phyloP scores from a whole-genome alignment of 2,888 invertebrate species.

The Endomychus coccineus region DNA sequence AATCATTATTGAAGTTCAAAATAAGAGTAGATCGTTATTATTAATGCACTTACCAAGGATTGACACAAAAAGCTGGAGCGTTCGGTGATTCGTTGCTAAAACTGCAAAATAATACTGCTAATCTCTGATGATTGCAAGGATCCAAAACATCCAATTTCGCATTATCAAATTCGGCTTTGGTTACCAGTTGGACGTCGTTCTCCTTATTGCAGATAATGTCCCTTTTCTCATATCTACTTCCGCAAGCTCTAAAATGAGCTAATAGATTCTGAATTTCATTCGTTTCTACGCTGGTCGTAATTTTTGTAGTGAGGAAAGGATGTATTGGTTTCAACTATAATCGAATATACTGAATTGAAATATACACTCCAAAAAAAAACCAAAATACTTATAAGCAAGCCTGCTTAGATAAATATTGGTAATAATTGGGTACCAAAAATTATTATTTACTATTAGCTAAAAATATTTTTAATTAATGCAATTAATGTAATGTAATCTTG shows the following conservation, averaged over 20 bases:
- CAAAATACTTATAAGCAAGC: background rate
- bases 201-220: slow-evolving; percentile 25
- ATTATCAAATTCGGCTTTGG: slow-evolving; percentile 28
- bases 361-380: background rate
- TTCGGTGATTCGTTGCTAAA: slow-evolving; percentile 68
- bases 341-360: too few species aligned
- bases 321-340: slow-evolving; percentile 51
- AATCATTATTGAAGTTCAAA: too few species aligned
- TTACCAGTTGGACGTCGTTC: slow-evolving; percentile 30
- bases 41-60: slow-evolving; percentile 78
- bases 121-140: slow-evolving; percentile 74
- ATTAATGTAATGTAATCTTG: too few species aligned
- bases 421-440: too few species aligned
- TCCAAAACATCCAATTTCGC: slow-evolving; percentile 61
- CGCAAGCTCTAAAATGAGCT: slow-evolving; percentile 81
- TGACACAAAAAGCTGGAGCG: slow-evolving; percentile 82
- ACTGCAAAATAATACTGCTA: slow-evolving; percentile 86
- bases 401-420: too few species aligned
- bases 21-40: background rate
- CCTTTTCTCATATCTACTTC: slow-evolving; percentile 54
- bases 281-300: slow-evolving; percentile 59
- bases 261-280: slow-evolving; percentile 62
- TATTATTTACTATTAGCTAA: too few species aligned
- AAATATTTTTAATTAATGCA: too few species aligned
- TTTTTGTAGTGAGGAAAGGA: slow-evolving; percentile 64